Base-by-base conservation (phyloP, 2,797 vertebrate species). In the Poeciliopsis turneri region DNA sequence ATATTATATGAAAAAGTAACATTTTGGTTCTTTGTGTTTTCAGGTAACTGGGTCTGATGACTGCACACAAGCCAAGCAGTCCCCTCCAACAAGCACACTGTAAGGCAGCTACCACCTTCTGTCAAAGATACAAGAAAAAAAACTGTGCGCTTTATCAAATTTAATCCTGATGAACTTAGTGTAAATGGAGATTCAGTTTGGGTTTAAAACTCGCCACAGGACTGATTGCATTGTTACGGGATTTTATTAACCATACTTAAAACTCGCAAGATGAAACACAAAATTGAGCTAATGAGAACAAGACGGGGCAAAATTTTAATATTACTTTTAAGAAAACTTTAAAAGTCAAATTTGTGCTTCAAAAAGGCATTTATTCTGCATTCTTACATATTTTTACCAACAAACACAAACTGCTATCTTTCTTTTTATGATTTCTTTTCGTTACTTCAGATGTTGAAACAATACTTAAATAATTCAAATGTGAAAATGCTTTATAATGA, bases 11-110 rank as follows among this genome's bases (percentile, higher is more conserved):
- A 53, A 53, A 47, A 53, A 53, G 23, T 53, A 53, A 53, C 23
- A 53, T 25, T 53, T 53, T 25, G 23, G 8, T 68, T 1, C 16
- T 88, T 57, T 77, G 47, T 88, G 23, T 55, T 78, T 86, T 69
- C 75, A 94, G 92, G 43, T 69, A 25, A 47, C 61, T 61, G 45
- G 59, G 43, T 83, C 84, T 13, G 77, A 78, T 43, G 86, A 89
- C 15, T 18, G 68, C 28, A 25, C 43, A 0, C 30, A 16, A n/a
- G 5, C 68, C 49, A 75, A 5, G 1, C 6, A 30, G 9, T 79
- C 76, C 15, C 70, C 41, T 9, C 18, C 83, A 33, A 16, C 75
- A 13, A 75, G 41, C 30, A 33, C 16, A 77, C 55, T 1, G 95
- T 96, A 86, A 90, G 92, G 1, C 73, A 5, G 47, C 8, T 23